Base-by-base conservation (phyloP, 92 coral and sea anemone species). In the Scolanthus callimorphus region DNA sequence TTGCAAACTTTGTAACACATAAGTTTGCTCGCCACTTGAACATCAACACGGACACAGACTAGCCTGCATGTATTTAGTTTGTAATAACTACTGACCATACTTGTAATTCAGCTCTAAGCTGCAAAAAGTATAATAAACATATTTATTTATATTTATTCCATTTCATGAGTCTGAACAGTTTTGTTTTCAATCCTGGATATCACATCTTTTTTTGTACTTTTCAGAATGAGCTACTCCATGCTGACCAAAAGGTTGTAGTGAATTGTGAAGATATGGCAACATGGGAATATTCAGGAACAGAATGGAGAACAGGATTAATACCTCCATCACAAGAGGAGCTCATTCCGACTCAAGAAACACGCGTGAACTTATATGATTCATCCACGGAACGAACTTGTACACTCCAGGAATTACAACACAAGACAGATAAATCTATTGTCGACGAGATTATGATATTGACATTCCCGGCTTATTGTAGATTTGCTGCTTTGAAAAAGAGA, bases 401-500 rank as follows among this genome's bases (percentile, higher is more conserved):
- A 57, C 65, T 68, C 28, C 17, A 41, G 30, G 46, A 68, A 67
- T 4, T 63, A 0, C 23, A 15, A 56, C 25, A 51, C 1, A 67
- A 22, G 20, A 54, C 11, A 8, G 46, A 63, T 48, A 39, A 26
- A 23, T n/a, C n/a, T n/a, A n/a, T n/a, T n/a, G 41, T 20, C 28
- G 75, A 68, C 19, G 57, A 70, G 49, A 30, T 70, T 3, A 60
- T 60, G 15, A 94, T 94, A 39, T 65, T 89, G 20, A 88, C 94
- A 55, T 89, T 94, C 69, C 96, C 87, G 44, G 96, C 99, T 19
- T 94, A 94, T 61, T 94, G 99, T 71, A 94, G 99, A 1, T 94
- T 80, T 71, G 71, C 76, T 59, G 90, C 96, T 17, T 67, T 94
- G 21, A 51, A 52, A 54, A 81, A 84, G 67, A 86, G 96, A 34